phyloP scores from a whole-genome alignment of 2,797 vertebrate species.

The Paedocypris micromegethes region DNA sequence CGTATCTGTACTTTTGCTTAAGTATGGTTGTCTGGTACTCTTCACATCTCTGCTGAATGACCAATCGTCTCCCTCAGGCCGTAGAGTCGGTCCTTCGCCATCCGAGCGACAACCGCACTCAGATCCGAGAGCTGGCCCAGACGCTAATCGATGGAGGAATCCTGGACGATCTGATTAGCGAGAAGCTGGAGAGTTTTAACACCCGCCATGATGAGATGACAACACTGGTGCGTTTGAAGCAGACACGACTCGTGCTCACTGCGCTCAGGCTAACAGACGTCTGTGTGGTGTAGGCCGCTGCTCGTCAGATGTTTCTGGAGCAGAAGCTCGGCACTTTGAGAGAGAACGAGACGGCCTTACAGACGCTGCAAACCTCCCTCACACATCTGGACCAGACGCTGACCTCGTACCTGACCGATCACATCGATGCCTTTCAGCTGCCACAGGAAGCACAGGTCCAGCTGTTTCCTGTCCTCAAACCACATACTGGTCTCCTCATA shows the following conservation, averaged over 20 bases:
- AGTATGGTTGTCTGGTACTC: too few species aligned
- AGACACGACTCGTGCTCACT: not conserved
- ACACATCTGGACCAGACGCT: constrained; percentile 86
- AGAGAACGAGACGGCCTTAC: constrained; percentile 81
- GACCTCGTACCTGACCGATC: constrained; percentile 90
- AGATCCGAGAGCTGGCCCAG: constrained; percentile 95
- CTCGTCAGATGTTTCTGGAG: constrained; percentile 82
- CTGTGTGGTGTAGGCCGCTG: constrained; percentile 73
- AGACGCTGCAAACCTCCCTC: constrained; percentile 83
- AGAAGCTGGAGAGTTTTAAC: constrained; percentile 91
- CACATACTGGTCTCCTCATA: too few species aligned
- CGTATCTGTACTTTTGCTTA: too few species aligned
- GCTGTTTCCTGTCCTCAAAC: too few species aligned
- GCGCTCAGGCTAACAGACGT: not conserved
- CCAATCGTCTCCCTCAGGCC: constrained; percentile 51
- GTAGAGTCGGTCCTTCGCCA: constrained; percentile 88
- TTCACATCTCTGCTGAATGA: not conserved
- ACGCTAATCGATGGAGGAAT: constrained; percentile 95
- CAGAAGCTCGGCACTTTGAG: constrained; percentile 79
- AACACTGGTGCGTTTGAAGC: constrained; percentile 72
- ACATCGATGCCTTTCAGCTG: constrained; percentile 89
- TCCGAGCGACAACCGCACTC: constrained; percentile 93
- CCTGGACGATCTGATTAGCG: constrained; percentile 93
- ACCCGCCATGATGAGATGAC: constrained; percentile 84
- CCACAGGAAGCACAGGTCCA: constrained; percentile 92